These are phyloP conservation scores for Passer montanus DNA, from an alignment of 2,113 vertebrate genomes.

Conservation along the genomic window DNA sequence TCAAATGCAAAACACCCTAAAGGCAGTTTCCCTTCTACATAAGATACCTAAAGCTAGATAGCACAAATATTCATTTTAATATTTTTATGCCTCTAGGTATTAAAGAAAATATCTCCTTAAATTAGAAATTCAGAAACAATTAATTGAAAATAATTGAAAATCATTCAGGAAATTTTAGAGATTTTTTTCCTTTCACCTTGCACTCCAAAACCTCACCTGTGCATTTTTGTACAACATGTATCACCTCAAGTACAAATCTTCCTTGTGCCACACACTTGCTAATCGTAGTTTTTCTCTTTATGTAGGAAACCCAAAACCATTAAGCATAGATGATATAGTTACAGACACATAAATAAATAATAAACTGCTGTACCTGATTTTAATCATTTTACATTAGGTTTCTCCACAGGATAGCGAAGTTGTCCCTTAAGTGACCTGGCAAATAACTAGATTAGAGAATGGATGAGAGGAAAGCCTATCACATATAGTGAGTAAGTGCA, in stretches of 20 bases:
- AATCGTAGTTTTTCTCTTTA: neutral
- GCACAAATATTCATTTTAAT: neutral
- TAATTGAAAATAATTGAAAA: neutral
- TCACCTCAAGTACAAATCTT: neutral
- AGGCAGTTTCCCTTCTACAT: neutral
- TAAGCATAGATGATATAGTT: neutral
- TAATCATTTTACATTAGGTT: neutral
- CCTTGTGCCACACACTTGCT: neutral
- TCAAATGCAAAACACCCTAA: neutral
- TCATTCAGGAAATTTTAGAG: neutral
- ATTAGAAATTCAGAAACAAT: neutral
- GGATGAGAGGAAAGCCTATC: neutral
- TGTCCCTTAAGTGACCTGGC: slow-evolving; percentile 7
- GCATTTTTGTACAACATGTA: neutral
- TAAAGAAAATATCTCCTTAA: neutral
- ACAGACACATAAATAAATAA: neutral
- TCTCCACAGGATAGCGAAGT: neutral
- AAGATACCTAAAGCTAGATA: neutral
- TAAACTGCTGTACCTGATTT: neutral
- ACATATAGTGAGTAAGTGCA: neutral
- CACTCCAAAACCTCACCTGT: neutral
- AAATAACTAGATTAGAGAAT: neutral
- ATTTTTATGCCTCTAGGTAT: neutral
- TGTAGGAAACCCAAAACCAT: neutral
- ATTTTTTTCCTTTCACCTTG: neutral